A percentile compares a stretch with the other conserved stretches of the same genome.
These are phyloP conservation scores for Notamacropus eugenii DNA, from an alignment of 2,797 vertebrate species.

Conservation along the genomic window DNA sequence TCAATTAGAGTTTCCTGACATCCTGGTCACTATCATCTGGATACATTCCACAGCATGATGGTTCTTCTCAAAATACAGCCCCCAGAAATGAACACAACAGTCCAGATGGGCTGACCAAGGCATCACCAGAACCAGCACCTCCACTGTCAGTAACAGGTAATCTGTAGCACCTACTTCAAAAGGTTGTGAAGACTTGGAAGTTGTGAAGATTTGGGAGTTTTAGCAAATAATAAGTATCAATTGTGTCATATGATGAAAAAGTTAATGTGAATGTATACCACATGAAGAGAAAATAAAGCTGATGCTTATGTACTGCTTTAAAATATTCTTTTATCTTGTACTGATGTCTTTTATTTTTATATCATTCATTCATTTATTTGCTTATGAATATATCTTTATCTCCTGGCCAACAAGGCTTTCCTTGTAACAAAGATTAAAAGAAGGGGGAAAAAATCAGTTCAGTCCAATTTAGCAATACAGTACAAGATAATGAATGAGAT, in stretches of 20 bases:
- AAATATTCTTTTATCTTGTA: not conserved
- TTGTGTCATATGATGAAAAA: not conserved
- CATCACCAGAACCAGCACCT: not conserved
- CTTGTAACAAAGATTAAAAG: not conserved
- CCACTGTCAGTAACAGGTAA: not conserved
- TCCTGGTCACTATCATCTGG: not conserved
- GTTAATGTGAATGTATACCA: not conserved
- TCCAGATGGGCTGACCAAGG: not conserved
- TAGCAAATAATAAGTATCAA: not conserved
- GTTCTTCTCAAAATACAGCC: not conserved
- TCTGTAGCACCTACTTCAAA: not conserved
- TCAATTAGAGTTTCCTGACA: not conserved
- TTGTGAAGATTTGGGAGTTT: not conserved
- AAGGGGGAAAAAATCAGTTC: not conserved
- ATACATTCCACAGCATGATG: not conserved
- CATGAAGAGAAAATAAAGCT: not conserved
- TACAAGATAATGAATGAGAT: not conserved
- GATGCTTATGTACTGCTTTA: not conserved
- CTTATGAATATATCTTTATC: not conserved
- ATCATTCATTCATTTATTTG: not conserved
- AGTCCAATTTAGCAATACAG: not conserved
- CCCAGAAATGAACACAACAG: not conserved
- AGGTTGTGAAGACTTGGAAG: not conserved
- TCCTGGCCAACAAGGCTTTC: not conserved
- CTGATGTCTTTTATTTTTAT: not conserved